Base-by-base conservation (phyloP, 1,140 invertebrate species). In the Drosophila varians region DNA sequence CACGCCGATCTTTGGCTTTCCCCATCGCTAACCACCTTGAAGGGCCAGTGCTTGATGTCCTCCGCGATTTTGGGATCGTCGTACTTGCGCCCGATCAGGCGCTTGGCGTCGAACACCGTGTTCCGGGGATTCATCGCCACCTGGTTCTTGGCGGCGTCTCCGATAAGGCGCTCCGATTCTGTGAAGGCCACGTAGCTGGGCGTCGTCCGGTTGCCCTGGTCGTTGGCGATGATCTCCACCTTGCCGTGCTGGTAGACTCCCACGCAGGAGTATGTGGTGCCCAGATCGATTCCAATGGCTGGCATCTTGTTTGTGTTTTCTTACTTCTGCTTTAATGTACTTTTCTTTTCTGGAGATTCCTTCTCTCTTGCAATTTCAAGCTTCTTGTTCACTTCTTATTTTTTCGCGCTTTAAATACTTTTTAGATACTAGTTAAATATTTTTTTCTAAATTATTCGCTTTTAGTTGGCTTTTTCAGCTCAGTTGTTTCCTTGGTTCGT, bases 151-250 rank as follows among this genome's bases (percentile, higher is more conserved):
- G 36, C 36, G 36, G 36, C 36, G 36, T 38, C 36, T 38, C 36
- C 36, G 36, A 38, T 38, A 3, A 38, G 36, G 14, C 36, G 36
- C 36, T 38, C 36, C 12, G 36, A 38, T 7, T 42, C 98, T 51
- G 97, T 98, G 93, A 99, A 99, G 26, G 97, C 97, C 16, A 99
- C 98, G 93, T 98, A 99, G 69, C 96, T 97, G 18, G 98, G 98
- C 46, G 98, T 99, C 16, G 98, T 99, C 73, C 98, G 93, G 92
- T 99, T 99, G 83, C 98, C 98, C 91, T 97, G 96, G 91, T 98
- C 97, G 91, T 98, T 98, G 79, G 96, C 96, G 79, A 98, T 97
- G 80, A 98, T 97, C 92, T 97, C 96, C 55, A 98, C 95, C 91
- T 96, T 97, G 45, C 96, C 96, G 84, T 97, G 93, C 76, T 96